Percentiles rank a stretch among this genome's conserved stretches.
These are phyloP conservation scores for Phortica magna DNA, from an alignment of 2,888 invertebrate species.

Conservation along the genomic window DNA sequence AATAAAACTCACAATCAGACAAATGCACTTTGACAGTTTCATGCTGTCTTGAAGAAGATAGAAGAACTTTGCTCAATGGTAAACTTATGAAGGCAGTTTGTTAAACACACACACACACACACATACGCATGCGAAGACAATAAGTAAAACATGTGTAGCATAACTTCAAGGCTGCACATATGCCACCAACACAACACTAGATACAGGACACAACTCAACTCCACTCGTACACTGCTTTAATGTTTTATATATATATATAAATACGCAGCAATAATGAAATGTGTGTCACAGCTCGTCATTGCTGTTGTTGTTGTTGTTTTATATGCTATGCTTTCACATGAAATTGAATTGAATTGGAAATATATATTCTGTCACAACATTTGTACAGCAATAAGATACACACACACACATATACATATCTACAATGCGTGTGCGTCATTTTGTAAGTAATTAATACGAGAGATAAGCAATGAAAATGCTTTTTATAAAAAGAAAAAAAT, in stretches of 20 bases:
- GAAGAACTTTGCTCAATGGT: background rate
- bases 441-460: no score
- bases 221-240: background rate
- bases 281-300: background rate
- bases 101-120: background rate
- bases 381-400: background rate
- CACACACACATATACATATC: no score
- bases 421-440: no score
- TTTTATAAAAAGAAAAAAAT: no score
- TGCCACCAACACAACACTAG: no score
- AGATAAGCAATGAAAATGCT: no score
- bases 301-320: background rate
- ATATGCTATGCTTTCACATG: background rate
- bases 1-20: slow-evolving; percentile 10
- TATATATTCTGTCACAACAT: background rate
- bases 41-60: background rate
- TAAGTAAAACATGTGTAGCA: background rate
- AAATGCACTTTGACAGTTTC: slow-evolving; percentile 2
- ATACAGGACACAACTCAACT: no score
- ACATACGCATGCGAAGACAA: background rate
- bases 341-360: background rate
- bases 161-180: background rate
- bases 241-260: background rate
- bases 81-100: background rate
- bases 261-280: background rate